These are phyloP conservation scores for Erpetoichthys calabaricus DNA, from an alignment of 2,797 vertebrate genomes.

Conservation along the genomic window DNA sequence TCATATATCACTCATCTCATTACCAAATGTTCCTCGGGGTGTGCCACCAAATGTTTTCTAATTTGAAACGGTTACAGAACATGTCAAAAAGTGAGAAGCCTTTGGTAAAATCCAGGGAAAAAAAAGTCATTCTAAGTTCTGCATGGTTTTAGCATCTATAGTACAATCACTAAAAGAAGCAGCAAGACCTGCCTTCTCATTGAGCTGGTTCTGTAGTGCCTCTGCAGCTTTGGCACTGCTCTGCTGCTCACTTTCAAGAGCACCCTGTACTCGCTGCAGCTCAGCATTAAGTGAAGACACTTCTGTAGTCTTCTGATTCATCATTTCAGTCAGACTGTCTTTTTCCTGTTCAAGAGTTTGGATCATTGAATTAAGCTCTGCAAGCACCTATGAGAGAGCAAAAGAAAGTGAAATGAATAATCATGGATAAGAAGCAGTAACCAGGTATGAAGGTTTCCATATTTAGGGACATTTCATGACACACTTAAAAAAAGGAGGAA, in stretches of 20 bases:
- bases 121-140: too few species aligned
- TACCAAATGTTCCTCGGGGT: too few species aligned
- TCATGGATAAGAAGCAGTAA: conserved; percentile 1
- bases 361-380: conserved; percentile 40
- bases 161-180: neutral
- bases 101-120: too few species aligned
- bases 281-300: conserved; percentile 36
- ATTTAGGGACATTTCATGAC: too few species aligned
- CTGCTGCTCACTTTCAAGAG: conserved; percentile 42
- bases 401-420: fast-evolving
- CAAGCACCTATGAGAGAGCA: conserved; percentile 38
- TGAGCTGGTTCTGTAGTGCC: conserved; percentile 49
- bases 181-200: conserved; percentile 46
- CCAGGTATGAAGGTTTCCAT: conserved; percentile 8
- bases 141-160: too few species aligned
- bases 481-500: neutral
- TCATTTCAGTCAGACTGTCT: conserved; percentile 34
- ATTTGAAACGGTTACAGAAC: too few species aligned
- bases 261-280: conserved; percentile 46
- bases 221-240: conserved; percentile 37
- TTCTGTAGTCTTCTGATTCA: conserved; percentile 43
- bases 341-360: conserved; percentile 51
- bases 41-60: too few species aligned
- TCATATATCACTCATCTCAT: too few species aligned
- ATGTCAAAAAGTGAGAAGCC: too few species aligned